Conservation (phyloP, 2,888 invertebrate genomes). For the Zootermopsis nevadensis region DNA sequence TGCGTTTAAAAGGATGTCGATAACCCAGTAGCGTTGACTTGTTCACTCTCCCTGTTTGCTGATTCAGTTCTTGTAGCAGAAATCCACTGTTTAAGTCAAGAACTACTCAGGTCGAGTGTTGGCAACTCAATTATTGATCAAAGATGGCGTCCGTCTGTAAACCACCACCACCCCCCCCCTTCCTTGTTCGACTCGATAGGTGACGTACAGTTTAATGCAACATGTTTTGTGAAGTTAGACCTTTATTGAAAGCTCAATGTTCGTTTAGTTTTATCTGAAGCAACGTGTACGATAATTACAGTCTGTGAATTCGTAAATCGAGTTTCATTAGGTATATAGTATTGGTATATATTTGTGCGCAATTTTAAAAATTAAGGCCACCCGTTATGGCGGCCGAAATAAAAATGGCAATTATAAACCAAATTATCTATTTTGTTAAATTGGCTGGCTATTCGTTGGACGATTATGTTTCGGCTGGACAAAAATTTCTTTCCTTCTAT, state of each 20-base stretch:
- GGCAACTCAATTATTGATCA: conserved; percentile 44
- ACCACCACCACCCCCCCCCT: background rate
- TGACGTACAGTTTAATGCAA: conserved; percentile 29
- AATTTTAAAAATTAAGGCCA: too few species aligned
- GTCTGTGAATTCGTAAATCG: background rate
- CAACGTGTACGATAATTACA: background rate
- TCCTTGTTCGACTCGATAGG: conserved; percentile 27
- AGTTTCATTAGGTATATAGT: background rate
- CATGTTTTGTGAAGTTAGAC: too few species aligned
- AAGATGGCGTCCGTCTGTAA: conserved; percentile 42
- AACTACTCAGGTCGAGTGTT: conserved; percentile 40
- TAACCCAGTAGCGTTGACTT: background rate
- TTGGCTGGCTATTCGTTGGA: too few species aligned
- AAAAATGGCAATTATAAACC: too few species aligned
- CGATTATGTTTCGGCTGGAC: too few species aligned
- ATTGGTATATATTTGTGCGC: too few species aligned
- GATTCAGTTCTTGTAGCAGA: background rate
- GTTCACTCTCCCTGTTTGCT: background rate
- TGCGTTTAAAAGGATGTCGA: background rate
- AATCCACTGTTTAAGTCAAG: conserved; percentile 35
- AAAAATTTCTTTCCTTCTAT: too few species aligned
- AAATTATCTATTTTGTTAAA: too few species aligned
- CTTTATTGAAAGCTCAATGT: background rate
- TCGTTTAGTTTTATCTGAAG: background rate
- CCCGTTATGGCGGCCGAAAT: too few species aligned